phyloP scores from a whole-genome alignment of 2,888 invertebrate genomes.

The Andrena flavipes region DNA sequence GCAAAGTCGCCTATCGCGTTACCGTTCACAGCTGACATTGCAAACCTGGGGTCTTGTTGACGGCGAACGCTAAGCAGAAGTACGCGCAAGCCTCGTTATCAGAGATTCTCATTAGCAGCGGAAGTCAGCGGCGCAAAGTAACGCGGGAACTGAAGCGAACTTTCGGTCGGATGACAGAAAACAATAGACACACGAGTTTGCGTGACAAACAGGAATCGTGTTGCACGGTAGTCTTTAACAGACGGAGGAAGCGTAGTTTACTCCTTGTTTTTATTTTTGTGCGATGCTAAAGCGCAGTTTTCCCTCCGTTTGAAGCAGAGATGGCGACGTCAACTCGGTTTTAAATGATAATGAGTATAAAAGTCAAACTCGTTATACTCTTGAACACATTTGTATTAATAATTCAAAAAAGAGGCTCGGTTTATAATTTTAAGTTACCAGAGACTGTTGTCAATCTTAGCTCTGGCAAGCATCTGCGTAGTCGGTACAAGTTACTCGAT shows the following conservation, averaged over 20 bases:
- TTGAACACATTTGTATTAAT: too few relatives aligned
- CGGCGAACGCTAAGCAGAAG: conserved; percentile 14
- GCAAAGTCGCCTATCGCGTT: not conserved
- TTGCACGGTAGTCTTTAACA: conserved; percentile 21
- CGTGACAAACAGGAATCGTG: conserved; percentile 24
- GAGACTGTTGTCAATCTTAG: too few relatives aligned
- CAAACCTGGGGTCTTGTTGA: conserved; percentile 3
- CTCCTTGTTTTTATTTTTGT: not conserved
- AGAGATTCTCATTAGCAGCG: conserved; percentile 23
- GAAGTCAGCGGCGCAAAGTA: conserved; percentile 15
- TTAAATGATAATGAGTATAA: not conserved
- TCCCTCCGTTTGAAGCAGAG: not conserved
- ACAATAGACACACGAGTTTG: conserved; percentile 25
- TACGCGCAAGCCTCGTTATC: conserved; percentile 9
- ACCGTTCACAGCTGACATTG: not conserved
- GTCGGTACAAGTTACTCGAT: too few relatives aligned
- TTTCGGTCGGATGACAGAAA: conserved; percentile 15
- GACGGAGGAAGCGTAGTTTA: not conserved
- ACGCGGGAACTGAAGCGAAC: conserved; percentile 1
- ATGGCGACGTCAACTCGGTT: not conserved
- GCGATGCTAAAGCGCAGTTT: not conserved
- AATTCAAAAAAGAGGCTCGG: too few relatives aligned
- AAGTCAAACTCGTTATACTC: too few relatives aligned
- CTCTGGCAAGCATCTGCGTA: too few relatives aligned
- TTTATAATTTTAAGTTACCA: too few relatives aligned